These are phyloP conservation scores for Drosophila ambigua DNA, from an alignment of 1,140 invertebrate species.

Conservation along the genomic window DNA sequence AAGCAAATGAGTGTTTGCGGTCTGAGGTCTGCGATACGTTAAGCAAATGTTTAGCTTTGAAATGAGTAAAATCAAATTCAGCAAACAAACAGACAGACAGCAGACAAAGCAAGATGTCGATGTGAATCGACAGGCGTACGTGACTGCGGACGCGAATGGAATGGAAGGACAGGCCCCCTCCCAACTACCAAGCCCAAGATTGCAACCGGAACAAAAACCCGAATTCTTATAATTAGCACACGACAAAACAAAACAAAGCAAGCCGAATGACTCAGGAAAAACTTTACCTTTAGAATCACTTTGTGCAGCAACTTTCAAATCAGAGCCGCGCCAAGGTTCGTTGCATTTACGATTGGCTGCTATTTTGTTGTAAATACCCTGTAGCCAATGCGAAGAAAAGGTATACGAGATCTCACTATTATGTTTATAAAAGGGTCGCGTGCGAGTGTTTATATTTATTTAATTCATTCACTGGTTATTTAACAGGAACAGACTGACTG, in stretches of 20 bases:
- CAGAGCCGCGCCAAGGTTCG: constrained; percentile 54
- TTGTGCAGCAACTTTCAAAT: constrained; percentile 53
- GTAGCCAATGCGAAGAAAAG: no score
- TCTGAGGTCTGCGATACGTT: no score
- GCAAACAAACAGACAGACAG: constrained; percentile 11
- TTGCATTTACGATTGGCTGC: constrained; percentile 57
- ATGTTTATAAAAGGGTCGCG: no score
- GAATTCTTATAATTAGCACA: constrained; percentile 41
- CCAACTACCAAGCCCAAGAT: not conserved
- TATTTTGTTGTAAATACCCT: constrained; percentile 21
- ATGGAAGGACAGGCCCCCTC: constrained; percentile 42
- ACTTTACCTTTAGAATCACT: constrained; percentile 55
- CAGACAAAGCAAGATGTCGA: constrained; percentile 15
- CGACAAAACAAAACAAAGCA: constrained; percentile 6
- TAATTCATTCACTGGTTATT: no score
- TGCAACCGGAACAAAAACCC: constrained; percentile 44
- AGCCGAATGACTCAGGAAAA: constrained; percentile 19
- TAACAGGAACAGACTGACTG: no score
- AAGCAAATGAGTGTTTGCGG: not conserved
- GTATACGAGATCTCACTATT: no score
- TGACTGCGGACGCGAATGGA: constrained; percentile 50
- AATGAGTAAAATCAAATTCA: not conserved
- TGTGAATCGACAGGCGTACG: constrained; percentile 49
- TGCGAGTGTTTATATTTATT: no score
- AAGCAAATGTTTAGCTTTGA: no score